Base-by-base conservation (phyloP, 2,113 vertebrate species). In the Oriolus oriolus region DNA sequence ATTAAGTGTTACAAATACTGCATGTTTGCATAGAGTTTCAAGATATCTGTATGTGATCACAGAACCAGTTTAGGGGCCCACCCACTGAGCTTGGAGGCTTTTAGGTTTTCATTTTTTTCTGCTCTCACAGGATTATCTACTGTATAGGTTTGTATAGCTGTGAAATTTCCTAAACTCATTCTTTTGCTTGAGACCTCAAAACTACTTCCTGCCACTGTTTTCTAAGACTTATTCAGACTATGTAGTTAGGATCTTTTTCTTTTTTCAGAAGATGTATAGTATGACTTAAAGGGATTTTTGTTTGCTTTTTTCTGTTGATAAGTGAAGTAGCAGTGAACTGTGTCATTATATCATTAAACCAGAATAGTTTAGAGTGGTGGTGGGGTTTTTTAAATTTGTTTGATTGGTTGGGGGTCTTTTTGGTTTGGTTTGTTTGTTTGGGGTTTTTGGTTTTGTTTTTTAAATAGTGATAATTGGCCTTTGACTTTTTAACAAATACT, bases 11-110 rank as follows among this genome's bases (percentile, higher is more conserved):
- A 80, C 6, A 93, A 88, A 86, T 83, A 88, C 2, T 63, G 20
- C 65, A 37, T 69, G 56, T 74, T 90, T 92, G 47, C 84, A 21
- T 23, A 71, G 78, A 73, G 27, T 93, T 94, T 91, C 50, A 86
- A 66, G 78, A 52, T 93, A 64, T 0, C 73, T 26, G 7, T 78
- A 10, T 1, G 3, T 45, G 68, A 84, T 89, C 78, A 87, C 70
- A 63, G 53, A 96, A 87, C 71, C 68, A 66, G 50, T 93, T 94
- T 49, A 52, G 68, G 59, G 35, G 68, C 53, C 89, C 61, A 81
- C 87, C 69, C 82, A 74, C 66, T 69, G 64, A 1, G 20, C 37
- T 76, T 83, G n/a, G 35, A 94, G 44, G 60, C 63, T 52, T 85
- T 61, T 18, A 88, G 59, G 54, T 39, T 88, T 84, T 59, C 5